Base-by-base conservation (phyloP, 2,797 vertebrate genomes). In the Distichodus sexfasciatus region DNA sequence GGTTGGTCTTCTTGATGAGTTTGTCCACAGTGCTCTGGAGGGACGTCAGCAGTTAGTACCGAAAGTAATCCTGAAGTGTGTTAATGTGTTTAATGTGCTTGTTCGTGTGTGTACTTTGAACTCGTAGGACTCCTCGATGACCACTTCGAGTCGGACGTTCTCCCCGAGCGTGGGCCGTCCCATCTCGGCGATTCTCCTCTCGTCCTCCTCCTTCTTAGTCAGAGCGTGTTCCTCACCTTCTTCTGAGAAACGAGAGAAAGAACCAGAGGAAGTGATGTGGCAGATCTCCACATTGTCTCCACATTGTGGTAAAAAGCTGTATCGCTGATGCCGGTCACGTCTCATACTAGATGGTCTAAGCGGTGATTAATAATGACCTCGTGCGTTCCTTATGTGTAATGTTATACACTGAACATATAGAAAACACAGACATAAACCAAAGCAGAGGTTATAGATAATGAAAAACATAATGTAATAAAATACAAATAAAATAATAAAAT, bases 1-100 rank as follows among this genome's bases (percentile, higher is more conserved):
- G 88, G 88, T 98, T 99, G 0, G 96, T 97, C 89, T 98, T 98
- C 89, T 97, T 99, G 62, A 99, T 95, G 69, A 99, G 94, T 87
- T 98, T 97, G 82, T 99, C 97, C 82, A 99, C 97, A 0, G 94
- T 95, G 81, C 84, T 99, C 97, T 99, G 44, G 71, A 51, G 67
- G 28, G 26, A 31, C 28, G 1, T 19, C 9, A 33, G 2, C 4
- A 41, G 2, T 10, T 35, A 35, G 7, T 4, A 4, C 4, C 4
- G 31, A 35, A 35, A 4, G 4, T 4, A 35, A 35, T 35, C 10
- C 10, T 35, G 7, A 4, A 35, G 31, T 10, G 7, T 35, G 31
- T 35, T 35, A 35, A 35, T 4, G 31, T 35, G 31, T 35, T 35
- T 4, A 4, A 35, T 35, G 7, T 4, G 31, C 31, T 10, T 35